Conservation (phyloP, 2,888 invertebrate species). For the Lithophane leautieri region DNA sequence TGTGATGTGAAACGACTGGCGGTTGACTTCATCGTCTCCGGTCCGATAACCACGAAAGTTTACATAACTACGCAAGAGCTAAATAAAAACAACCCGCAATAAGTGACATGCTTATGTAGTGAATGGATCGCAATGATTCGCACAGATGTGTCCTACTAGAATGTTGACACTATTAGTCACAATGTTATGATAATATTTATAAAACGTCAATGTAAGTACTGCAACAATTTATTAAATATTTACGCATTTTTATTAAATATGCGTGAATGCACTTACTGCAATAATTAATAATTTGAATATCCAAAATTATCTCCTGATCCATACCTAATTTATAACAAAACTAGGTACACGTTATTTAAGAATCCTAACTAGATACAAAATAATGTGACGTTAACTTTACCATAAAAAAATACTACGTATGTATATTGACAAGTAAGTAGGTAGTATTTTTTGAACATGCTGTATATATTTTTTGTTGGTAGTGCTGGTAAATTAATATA, state of each 20-base stretch:
- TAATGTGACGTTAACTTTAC: no score
- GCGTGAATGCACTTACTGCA: no score
- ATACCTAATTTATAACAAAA: no score
- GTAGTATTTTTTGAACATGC: no score
- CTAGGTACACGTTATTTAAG: no score
- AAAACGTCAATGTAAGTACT: constrained; percentile 50
- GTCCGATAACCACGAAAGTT: constrained; percentile 67
- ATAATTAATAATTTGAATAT: no score
- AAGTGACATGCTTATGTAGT: constrained; percentile 68
- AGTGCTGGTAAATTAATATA: no score
- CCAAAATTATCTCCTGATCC: no score
- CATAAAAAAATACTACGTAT: no score
- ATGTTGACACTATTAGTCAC: constrained; percentile 70
- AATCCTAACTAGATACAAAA: no score
- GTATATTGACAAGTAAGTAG: no score
- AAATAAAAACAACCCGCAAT: constrained; percentile 76
- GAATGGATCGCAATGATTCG: constrained; percentile 72
- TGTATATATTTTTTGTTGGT: no score
- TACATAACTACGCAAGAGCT: constrained; percentile 72
- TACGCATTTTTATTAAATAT: not conserved
- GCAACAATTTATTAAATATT: constrained; percentile 20
- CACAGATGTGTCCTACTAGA: constrained; percentile 66
- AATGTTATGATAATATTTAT: constrained; percentile 71
- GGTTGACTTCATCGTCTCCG: constrained; percentile 35
- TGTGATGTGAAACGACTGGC: constrained; percentile 73